phyloP scores from a whole-genome alignment of 2,113 vertebrate species.

The Pseudorectes ferrugineus region DNA sequence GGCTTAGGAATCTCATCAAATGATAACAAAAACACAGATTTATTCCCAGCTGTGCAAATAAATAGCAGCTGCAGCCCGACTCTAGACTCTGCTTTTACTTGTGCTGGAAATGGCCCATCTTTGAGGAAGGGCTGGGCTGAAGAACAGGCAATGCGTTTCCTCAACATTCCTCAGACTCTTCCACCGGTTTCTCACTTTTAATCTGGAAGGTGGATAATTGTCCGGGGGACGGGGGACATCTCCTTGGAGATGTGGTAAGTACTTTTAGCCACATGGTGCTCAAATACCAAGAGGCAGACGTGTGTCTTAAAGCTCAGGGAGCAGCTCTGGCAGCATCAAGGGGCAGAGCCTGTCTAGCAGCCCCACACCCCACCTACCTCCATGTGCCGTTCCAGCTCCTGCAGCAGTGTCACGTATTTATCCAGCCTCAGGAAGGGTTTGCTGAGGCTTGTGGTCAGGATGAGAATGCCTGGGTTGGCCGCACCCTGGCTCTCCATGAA shows the following conservation, averaged over 20 bases:
- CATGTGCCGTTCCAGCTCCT: conserved; percentile 94
- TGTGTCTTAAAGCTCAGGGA: not conserved
- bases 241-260: not conserved
- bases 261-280: not conserved
- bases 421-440: conserved; percentile 96
- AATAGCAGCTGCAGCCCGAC: not conserved
- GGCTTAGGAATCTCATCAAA: not conserved
- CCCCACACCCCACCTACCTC: conserved; percentile 77
- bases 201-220: not conserved
- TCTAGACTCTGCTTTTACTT: not conserved
- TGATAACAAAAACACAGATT: not conserved
- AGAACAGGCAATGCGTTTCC: not conserved
- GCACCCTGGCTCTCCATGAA: conserved; percentile 97
- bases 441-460: conserved; percentile 94
- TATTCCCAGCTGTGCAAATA: not conserved
- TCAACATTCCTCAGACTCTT: not conserved
- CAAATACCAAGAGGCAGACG: not conserved
- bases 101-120: not conserved
- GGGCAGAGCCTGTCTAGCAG: not conserved
- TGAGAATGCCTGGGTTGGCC: conserved; percentile 83
- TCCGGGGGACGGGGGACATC: not conserved
- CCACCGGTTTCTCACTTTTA: not conserved
- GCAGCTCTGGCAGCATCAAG: not conserved
- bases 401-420: conserved; percentile 90
- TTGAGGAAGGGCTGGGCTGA: not conserved